phyloP scores from a whole-genome alignment of 2,888 invertebrate genomes.

The Ptilodon capucinus region DNA sequence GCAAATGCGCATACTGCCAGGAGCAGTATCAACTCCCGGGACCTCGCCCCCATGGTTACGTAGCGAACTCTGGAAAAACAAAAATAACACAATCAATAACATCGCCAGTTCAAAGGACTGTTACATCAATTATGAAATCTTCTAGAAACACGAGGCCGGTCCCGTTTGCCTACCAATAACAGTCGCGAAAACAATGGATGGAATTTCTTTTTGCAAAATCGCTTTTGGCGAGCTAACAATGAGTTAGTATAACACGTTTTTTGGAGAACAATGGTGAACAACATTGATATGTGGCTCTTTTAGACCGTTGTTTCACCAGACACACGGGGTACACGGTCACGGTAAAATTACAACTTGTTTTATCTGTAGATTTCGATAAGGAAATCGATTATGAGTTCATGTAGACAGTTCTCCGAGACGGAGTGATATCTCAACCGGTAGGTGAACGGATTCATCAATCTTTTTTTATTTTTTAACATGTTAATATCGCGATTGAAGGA shows the following conservation, averaged over 20 bases:
- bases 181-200: slow-evolving; percentile 53
- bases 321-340: background rate
- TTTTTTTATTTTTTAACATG: too few species aligned
- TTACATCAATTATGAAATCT: slow-evolving; percentile 53
- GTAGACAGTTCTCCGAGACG: too few species aligned
- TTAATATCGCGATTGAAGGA: too few species aligned
- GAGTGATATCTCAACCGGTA: too few species aligned
- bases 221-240: slow-evolving; percentile 42
- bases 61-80: slow-evolving; percentile 74
- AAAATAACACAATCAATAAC: slow-evolving; percentile 33
- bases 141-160: slow-evolving; percentile 39
- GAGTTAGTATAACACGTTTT: slow-evolving; percentile 41
- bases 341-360: background rate
- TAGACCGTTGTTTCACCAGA: slow-evolving; percentile 14
- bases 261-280: slow-evolving; percentile 34
- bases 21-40: slow-evolving; percentile 76
- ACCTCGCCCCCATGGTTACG: slow-evolving; percentile 77
- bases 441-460: too few species aligned
- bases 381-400: background rate
- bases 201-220: slow-evolving; percentile 41
- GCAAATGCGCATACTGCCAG: slow-evolving; percentile 74
- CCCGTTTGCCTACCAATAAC: slow-evolving; percentile 54
- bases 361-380: background rate
- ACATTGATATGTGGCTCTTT: slow-evolving; percentile 21
- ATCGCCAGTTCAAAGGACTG: slow-evolving; percentile 9